Percentiles rank a stretch among this genome's conserved stretches.
phyloP scores from a whole-genome alignment of 2,888 invertebrate species.

The Cyaniris semiargus region DNA sequence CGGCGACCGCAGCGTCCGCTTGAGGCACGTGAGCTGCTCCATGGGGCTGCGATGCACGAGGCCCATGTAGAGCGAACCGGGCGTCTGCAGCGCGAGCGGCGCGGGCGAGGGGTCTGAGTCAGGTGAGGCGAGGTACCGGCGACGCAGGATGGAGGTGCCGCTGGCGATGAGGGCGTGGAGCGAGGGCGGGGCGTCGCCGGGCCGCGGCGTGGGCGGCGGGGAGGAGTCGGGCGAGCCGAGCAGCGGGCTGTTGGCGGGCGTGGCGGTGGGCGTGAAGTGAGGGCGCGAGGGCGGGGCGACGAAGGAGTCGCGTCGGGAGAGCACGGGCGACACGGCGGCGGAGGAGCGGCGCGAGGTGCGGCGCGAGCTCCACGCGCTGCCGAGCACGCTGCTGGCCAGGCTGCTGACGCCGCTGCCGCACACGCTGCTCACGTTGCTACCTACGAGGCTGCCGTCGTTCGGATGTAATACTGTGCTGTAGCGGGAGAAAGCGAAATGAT shows the following conservation, averaged over 20 bases:
- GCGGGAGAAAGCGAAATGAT: conserved; percentile 39
- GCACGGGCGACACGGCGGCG: conserved; percentile 74
- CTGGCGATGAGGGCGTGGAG: conserved; percentile 78
- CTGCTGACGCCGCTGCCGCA: conserved; percentile 82
- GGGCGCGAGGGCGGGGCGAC: conserved; percentile 85
- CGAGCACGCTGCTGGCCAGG: conserved; percentile 68
- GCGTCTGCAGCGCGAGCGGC: conserved; percentile 81
- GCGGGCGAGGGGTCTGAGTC: conserved; percentile 82
- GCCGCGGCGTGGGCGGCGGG: conserved; percentile 83
- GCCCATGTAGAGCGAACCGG: conserved; percentile 82
- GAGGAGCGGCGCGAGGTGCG: conserved; percentile 80
- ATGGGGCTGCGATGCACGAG: conserved; percentile 87
- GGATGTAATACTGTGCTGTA: conserved; percentile 92
- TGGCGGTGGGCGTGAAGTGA: conserved; percentile 89
- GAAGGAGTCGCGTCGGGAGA: conserved; percentile 89
- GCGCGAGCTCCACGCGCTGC: conserved; percentile 84
- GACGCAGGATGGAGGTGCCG: conserved; percentile 68
- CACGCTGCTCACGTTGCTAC: conserved; percentile 83
- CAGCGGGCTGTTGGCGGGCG: conserved; percentile 92
- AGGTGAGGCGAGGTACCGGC: conserved; percentile 79
- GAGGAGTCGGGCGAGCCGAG: conserved; percentile 80
- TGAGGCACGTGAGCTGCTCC: conserved; percentile 88
- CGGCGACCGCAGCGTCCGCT: conserved; percentile 73
- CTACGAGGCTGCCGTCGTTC: conserved; percentile 88
- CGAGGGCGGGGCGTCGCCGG: conserved; percentile 78